These are phyloP conservation scores for Drosophila infuscata DNA, from an alignment of 2,888 invertebrate species.

Conservation along the genomic window DNA sequence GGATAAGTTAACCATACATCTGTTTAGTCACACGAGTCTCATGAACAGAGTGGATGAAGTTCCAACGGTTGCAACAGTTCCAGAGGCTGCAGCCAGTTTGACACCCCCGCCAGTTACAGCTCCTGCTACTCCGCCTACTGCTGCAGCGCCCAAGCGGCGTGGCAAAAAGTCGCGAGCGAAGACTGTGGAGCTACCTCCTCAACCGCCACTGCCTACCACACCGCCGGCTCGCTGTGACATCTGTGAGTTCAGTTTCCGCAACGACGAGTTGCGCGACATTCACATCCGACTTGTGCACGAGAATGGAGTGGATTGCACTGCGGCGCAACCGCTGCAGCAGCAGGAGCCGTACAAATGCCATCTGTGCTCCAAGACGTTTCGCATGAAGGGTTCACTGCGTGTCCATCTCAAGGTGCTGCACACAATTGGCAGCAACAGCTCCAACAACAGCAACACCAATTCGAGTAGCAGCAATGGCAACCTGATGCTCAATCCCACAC, in stretches of 20 bases:
- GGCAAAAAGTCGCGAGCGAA: constrained; percentile 56
- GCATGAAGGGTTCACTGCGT: constrained; percentile 93
- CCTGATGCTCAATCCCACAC: constrained; percentile 50
- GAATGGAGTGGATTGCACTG: constrained; percentile 49
- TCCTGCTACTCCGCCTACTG: constrained; percentile 7
- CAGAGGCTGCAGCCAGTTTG: constrained; percentile 5
- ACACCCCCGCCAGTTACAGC: neutral
- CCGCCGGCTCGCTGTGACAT: constrained; percentile 87
- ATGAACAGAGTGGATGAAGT: constrained; percentile 52
- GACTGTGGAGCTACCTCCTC: constrained; percentile 15
- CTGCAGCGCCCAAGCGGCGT: constrained; percentile 49
- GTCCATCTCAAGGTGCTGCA: constrained; percentile 93
- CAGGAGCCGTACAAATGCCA: constrained; percentile 87
- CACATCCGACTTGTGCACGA: constrained; percentile 90
- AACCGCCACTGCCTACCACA: constrained; percentile 13
- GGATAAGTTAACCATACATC: constrained; percentile 93
- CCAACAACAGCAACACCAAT: constrained; percentile 46
- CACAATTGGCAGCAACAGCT: constrained; percentile 78
- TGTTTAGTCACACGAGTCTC: constrained; percentile 89
- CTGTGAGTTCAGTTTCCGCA: constrained; percentile 90
- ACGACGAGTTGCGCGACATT: constrained; percentile 89
- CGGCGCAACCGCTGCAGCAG: constrained; percentile 50
- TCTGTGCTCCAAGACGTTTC: constrained; percentile 91
- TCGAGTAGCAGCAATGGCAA: constrained; percentile 28
- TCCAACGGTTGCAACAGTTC: constrained; percentile 11